Conservation (phyloP, 2,113 vertebrate species). For the Ctenodactylus gundi region DNA sequence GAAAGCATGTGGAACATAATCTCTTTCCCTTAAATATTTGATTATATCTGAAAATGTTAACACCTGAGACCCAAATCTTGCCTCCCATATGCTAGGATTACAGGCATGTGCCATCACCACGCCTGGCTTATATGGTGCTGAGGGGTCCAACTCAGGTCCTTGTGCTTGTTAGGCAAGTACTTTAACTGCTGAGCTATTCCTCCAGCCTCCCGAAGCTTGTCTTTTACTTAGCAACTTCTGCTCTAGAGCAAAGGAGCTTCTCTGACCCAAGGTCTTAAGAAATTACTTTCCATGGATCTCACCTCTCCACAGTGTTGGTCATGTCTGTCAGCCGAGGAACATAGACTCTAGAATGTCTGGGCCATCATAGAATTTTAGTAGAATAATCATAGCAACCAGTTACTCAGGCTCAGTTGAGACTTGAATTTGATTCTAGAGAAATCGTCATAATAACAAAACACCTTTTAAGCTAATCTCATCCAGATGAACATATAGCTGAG, state of each 20-base stretch:
- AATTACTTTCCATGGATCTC: neutral
- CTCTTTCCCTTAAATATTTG: neutral
- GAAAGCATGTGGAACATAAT: neutral
- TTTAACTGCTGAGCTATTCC: too few species aligned
- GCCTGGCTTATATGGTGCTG: too few species aligned
- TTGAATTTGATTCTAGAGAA: slow-evolving; percentile 17
- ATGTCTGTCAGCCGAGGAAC: neutral
- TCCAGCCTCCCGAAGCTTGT: neutral
- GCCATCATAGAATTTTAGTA: neutral
- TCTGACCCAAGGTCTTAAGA: neutral
- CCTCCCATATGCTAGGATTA: too few species aligned
- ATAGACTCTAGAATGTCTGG: neutral
- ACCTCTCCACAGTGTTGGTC: neutral
- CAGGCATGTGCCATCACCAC: too few species aligned
- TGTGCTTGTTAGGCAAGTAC: too few species aligned
- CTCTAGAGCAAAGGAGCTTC: neutral
- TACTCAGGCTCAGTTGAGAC: neutral
- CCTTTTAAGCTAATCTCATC: neutral
- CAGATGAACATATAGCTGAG: neutral
- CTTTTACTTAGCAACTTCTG: neutral
- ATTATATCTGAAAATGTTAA: neutral
- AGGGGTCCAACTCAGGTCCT: too few species aligned
- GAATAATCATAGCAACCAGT: neutral
- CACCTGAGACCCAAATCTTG: neutral
- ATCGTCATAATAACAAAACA: slow-evolving; percentile 18